A percentile compares a stretch with the other conserved stretches of the same genome.
phyloP scores from a whole-genome alignment of 2,797 vertebrate species.

The Strix occidentalis region DNA sequence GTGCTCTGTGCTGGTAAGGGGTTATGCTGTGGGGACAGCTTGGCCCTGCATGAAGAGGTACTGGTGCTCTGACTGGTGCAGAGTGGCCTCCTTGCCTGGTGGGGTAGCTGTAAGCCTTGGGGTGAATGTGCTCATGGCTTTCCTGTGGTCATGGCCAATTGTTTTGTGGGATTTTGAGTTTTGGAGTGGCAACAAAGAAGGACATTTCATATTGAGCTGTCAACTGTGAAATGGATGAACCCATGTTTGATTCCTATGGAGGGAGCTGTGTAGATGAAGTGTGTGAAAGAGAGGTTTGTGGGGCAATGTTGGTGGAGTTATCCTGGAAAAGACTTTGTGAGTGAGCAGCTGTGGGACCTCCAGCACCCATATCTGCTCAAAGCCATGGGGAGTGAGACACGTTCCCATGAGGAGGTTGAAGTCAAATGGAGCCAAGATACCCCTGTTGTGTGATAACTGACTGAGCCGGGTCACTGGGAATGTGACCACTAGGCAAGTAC shows the following conservation, averaged over 20 bases:
- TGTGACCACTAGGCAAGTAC: neutral
- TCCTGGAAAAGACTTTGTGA: neutral
- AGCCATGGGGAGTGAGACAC: neutral
- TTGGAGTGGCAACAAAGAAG: neutral
- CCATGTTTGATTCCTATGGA: neutral
- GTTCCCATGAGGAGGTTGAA: fast-evolving
- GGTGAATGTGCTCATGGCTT: neutral
- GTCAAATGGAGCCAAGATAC: neutral
- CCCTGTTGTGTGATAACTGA: neutral
- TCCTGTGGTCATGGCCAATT: neutral
- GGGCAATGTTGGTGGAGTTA: neutral
- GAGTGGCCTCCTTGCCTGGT: neutral
- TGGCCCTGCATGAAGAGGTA: neutral
- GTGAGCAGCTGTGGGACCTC: neutral
- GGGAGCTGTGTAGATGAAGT: neutral
- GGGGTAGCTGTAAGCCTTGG: neutral
- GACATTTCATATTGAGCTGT: no score
- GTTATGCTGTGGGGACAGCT: neutral
- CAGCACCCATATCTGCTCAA: neutral
- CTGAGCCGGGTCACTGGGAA: neutral
- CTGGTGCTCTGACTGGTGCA: neutral
- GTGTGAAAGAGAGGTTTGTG: neutral
- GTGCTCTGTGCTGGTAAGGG: neutral
- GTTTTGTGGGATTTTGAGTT: neutral
- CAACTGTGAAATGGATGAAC: neutral